These are phyloP conservation scores for Lethenteron camtschaticum DNA, from an alignment of 2,113 vertebrate species.

Conservation along the genomic window DNA sequence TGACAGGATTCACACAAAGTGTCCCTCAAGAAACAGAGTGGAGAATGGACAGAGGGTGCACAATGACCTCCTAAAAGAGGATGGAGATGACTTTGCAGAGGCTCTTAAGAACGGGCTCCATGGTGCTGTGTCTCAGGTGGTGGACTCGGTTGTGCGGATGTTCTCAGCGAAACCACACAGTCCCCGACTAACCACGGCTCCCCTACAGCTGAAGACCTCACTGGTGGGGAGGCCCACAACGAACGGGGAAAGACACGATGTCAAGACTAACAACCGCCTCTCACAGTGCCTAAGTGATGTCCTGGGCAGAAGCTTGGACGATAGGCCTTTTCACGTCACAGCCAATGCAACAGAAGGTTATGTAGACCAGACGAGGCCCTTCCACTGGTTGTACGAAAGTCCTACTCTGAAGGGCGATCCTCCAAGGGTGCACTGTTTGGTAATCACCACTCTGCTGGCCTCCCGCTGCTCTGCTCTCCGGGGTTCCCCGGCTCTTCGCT, in stretches of 20 bases:
- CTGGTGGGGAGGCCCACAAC: constrained; percentile 41
- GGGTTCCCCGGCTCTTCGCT: background rate
- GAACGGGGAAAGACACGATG: constrained; percentile 68
- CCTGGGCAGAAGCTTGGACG: constrained; percentile 58
- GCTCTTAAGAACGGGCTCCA: constrained; percentile 90
- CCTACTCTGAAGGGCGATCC: constrained; percentile 32
- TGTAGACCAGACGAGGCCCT: constrained; percentile 78
- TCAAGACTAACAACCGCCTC: constrained; percentile 72
- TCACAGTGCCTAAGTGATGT: constrained; percentile 90
- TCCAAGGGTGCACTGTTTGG: background rate
- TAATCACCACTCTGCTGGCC: background rate
- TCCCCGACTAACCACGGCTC: constrained; percentile 54
- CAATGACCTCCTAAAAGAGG: constrained; percentile 44
- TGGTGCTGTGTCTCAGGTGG: constrained; percentile 86
- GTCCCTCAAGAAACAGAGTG: constrained; percentile 45
- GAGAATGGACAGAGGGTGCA: constrained; percentile 37
- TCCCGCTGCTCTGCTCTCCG: background rate
- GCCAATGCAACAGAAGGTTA: background rate
- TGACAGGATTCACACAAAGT: constrained; percentile 39
- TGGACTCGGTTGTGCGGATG: constrained; percentile 93
- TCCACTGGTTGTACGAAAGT: constrained; percentile 85
- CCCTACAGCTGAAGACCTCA: constrained; percentile 61
- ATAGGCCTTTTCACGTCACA: constrained; percentile 44
- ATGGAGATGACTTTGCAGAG: constrained; percentile 73
- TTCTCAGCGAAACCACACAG: constrained; percentile 52